phyloP scores from a whole-genome alignment of 2,888 invertebrate species.

The Apotomis turbidana region DNA sequence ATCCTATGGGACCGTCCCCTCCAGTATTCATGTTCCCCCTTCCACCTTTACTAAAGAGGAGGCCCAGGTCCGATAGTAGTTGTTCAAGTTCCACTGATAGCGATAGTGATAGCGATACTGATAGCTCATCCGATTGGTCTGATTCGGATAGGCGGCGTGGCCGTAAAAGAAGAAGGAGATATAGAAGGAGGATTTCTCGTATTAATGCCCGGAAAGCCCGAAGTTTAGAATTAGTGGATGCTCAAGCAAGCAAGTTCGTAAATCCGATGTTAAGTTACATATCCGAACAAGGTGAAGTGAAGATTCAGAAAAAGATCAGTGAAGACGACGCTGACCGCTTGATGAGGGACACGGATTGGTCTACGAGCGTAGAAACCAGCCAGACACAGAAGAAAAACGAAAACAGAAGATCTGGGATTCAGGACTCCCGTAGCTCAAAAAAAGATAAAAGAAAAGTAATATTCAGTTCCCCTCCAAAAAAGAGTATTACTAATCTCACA shows the following conservation, averaged over 20 bases:
- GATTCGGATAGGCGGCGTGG: slow-evolving; percentile 2
- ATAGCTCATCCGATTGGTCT: not conserved
- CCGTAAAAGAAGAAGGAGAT: slow-evolving; percentile 30
- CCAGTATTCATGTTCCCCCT: slow-evolving; percentile 47
- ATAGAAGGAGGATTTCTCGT: slow-evolving; percentile 34
- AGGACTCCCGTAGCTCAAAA: slow-evolving; percentile 39
- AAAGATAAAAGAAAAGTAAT: slow-evolving; percentile 61
- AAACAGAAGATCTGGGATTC: not conserved
- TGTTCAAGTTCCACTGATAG: no score
- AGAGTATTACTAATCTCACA: slow-evolving; percentile 65
- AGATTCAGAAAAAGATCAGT: slow-evolving; percentile 58
- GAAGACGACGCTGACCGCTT: slow-evolving; percentile 56
- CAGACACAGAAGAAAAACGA: no score
- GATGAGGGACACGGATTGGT: slow-evolving; percentile 40
- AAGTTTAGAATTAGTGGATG: slow-evolving; percentile 26
- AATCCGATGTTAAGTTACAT: slow-evolving; percentile 52
- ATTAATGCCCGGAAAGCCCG: slow-evolving; percentile 29
- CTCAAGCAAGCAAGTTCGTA: slow-evolving; percentile 46
- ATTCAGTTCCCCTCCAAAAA: slow-evolving; percentile 60
- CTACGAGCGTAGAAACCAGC: slow-evolving; percentile 6
- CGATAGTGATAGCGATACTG: slow-evolving; percentile 37
- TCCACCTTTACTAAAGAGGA: slow-evolving; percentile 37
- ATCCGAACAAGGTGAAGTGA: slow-evolving; percentile 54
- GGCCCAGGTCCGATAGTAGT: no score
- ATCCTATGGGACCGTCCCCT: slow-evolving; percentile 41